phyloP scores from a whole-genome alignment of 2,888 invertebrate genomes.

The Anoplius nigerrimus region DNA sequence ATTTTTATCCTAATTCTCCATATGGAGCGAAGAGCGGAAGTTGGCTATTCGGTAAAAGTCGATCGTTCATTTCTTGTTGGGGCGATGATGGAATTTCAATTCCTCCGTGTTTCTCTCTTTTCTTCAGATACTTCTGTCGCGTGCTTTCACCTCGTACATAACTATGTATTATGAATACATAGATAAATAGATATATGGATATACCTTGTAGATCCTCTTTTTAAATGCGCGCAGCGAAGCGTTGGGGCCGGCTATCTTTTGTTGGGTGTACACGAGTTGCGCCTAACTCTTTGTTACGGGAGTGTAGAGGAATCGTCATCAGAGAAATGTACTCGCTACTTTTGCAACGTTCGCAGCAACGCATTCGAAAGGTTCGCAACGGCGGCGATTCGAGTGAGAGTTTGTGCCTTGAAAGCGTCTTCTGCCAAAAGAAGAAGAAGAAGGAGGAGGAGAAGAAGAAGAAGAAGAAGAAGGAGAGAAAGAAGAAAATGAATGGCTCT shows the following conservation, averaged over 20 bases:
- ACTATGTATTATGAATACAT: too few species aligned
- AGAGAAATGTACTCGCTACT: constrained; percentile 42
- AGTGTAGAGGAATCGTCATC: constrained; percentile 29
- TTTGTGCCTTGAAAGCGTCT: neutral
- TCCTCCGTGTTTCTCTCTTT: neutral
- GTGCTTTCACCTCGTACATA: neutral
- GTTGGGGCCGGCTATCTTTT: too few species aligned
- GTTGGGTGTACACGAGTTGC: constrained; percentile 1
- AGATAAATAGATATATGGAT: too few species aligned
- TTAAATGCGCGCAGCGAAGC: constrained; percentile 33
- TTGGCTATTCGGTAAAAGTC: neutral
- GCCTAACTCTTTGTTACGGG: constrained; percentile 2
- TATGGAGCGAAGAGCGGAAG: too few species aligned
- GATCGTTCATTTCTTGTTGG: neutral
- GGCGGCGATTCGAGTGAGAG: neutral
- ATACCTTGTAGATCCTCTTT: constrained; percentile 10
- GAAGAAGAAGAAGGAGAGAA: too few species aligned
- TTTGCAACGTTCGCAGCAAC: too few species aligned
- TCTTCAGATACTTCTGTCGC: neutral
- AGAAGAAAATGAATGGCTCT: too few species aligned
- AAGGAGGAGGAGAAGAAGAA: neutral
- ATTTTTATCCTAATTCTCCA: constrained; percentile 9
- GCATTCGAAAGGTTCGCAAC: too few species aligned
- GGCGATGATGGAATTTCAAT: neutral
- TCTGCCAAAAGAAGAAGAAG: neutral